Evolutionary conservation across 2,888 invertebrate genomes (phyloP).

Genomic region (Bellardia pandia): DNA sequence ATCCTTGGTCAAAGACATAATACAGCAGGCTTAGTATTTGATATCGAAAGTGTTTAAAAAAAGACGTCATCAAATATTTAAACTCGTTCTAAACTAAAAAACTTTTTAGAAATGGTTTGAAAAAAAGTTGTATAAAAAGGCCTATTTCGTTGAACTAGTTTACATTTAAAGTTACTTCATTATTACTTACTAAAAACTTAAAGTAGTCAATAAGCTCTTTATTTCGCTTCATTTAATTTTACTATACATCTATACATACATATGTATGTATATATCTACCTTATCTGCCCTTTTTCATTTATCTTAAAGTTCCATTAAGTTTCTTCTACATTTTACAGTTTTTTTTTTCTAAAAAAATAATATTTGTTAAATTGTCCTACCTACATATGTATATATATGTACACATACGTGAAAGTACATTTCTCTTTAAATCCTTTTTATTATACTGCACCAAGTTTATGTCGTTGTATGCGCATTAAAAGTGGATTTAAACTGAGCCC

Average conservation of each 20-base stretch:
- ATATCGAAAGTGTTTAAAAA: background rate
- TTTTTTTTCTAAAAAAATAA: background rate
- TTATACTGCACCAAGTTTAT: constrained; percentile 61
- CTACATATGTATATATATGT: too few species aligned
- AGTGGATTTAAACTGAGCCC: constrained; percentile 49
- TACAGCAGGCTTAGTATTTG: background rate
- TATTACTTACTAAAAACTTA: background rate
- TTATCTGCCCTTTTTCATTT: background rate
- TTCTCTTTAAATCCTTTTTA: constrained; percentile 59
- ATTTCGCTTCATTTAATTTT: background rate
- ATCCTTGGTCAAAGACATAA: background rate
- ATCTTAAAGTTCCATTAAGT: background rate
- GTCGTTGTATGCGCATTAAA: constrained; percentile 50
- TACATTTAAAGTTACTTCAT: background rate
- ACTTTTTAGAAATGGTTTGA: background rate
- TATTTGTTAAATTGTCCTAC: constrained; percentile 1
- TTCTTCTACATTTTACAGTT: background rate
- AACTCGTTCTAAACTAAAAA: background rate
- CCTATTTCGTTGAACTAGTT: background rate
- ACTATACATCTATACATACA: background rate
- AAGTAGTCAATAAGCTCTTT: background rate
- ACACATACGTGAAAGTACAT: constrained; percentile 15
- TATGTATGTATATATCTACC: background rate
- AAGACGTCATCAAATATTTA: background rate
- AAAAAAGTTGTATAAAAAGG: background rate